A percentile compares a stretch with the other conserved stretches of the same genome.
phyloP scores from a whole-genome alignment of 2,797 vertebrate genomes.

The Pristis pectinata region DNA sequence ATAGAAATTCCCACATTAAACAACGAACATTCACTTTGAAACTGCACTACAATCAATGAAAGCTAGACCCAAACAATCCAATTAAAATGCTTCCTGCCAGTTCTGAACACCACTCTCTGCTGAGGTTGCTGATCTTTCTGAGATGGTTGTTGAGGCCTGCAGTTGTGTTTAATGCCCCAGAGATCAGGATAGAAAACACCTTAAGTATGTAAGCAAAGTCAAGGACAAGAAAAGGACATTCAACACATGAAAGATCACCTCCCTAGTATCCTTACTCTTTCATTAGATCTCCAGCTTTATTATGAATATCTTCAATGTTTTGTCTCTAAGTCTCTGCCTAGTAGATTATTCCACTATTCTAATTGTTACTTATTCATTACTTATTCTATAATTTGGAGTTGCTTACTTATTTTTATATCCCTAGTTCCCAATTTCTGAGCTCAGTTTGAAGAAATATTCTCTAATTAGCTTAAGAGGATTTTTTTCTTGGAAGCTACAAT shows the following conservation, averaged over 20 bases:
- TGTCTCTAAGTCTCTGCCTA: too few relatives aligned
- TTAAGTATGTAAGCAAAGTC: neutral
- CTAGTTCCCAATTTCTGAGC: neutral
- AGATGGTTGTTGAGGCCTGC: neutral
- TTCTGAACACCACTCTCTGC: neutral
- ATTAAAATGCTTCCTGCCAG: slow-evolving; percentile 12
- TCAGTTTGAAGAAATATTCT: neutral
- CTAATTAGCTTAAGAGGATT: neutral
- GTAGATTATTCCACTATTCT: neutral
- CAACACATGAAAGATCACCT: neutral
- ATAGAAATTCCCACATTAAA: slow-evolving; percentile 13
- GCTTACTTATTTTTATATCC: neutral
- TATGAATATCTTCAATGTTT: neutral
- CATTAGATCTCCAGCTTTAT: neutral
- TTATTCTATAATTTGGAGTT: neutral
- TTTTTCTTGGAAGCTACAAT: neutral
- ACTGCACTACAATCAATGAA: neutral
- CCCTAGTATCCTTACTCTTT: neutral
- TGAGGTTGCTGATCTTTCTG: neutral
- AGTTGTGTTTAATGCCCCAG: neutral
- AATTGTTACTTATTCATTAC: too few relatives aligned
- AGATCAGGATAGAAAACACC: neutral
- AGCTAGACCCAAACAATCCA: neutral
- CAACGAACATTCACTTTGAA: slow-evolving; percentile 1
- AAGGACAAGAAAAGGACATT: neutral